Evolutionary conservation across 37 sponge, comb jelly and placozoan genomes (phyloP).

Genomic region (Dysidea cf. avara): DNA sequence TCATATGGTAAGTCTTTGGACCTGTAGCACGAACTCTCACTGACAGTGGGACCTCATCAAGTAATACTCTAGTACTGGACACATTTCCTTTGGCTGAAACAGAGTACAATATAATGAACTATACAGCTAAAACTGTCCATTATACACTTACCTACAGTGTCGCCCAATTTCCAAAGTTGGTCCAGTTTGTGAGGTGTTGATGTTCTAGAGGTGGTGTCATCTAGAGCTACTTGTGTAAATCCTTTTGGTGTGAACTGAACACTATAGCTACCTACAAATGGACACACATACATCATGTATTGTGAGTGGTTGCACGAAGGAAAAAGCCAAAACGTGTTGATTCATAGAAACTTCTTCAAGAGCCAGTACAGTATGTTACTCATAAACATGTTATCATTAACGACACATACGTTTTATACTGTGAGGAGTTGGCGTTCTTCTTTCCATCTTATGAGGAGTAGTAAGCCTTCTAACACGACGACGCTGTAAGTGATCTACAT

Average conservation of each 20-base stretch:
- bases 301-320: too few relatives aligned
- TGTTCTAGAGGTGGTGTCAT: background rate
- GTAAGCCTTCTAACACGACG: too few relatives aligned
- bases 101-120: too few relatives aligned
- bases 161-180: conserved; percentile 14
- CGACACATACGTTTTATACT: too few relatives aligned
- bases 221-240: background rate
- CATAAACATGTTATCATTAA: too few relatives aligned
- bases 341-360: too few relatives aligned
- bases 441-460: too few relatives aligned
- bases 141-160: conserved; percentile 10
- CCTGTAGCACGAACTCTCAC: conserved; percentile 61
- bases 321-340: too few relatives aligned
- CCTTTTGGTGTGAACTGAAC: conserved; percentile 15
- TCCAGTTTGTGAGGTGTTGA: background rate
- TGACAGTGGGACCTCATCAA: background rate
- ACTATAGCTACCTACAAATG: background rate
- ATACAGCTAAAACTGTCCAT: background rate
- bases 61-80: background rate
- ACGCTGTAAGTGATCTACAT: too few relatives aligned
- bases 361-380: too few relatives aligned
- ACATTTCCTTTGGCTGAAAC: conserved; percentile 14
- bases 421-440: too few relatives aligned
- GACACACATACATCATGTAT: too few relatives aligned
- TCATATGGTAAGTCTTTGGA: conserved; percentile 62